Conservation (phyloP, 1,140 invertebrate genomes). For the Dryas iulia region DNA sequence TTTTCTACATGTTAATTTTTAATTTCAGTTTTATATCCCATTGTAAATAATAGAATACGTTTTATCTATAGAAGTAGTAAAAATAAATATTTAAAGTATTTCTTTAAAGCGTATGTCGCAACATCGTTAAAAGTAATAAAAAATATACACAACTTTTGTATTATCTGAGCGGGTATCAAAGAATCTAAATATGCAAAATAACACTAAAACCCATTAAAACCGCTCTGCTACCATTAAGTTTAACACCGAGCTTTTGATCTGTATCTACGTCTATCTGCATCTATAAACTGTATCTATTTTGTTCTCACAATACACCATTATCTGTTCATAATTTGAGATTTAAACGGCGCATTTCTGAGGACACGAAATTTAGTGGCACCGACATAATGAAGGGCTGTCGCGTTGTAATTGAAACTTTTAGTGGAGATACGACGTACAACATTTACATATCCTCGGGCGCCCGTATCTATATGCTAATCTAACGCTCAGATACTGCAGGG, state of each 20-base stretch:
- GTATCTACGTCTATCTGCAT: neutral
- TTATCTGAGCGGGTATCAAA: neutral
- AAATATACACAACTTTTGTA: neutral
- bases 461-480: constrained; percentile 36
- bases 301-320: neutral
- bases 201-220: neutral
- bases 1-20: too few relatives aligned
- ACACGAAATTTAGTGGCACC: constrained; percentile 9
- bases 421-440: constrained; percentile 21
- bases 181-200: constrained; percentile 2
- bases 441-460: constrained; percentile 37
- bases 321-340: constrained; percentile 8
- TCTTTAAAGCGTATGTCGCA: too few relatives aligned
- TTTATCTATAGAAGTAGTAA: too few relatives aligned
- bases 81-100: too few relatives aligned
- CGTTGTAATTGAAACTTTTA: constrained; percentile 42
- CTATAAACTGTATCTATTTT: neutral
- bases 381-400: constrained; percentile 32
- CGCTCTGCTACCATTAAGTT: neutral
- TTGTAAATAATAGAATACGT: too few relatives aligned
- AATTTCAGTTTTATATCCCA: too few relatives aligned
- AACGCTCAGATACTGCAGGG: neutral
- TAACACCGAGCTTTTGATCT: neutral
- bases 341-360: constrained; percentile 6
- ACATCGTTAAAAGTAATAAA: neutral